phyloP scores from a whole-genome alignment of 2,888 invertebrate species.

The Nomada lathburiana region DNA sequence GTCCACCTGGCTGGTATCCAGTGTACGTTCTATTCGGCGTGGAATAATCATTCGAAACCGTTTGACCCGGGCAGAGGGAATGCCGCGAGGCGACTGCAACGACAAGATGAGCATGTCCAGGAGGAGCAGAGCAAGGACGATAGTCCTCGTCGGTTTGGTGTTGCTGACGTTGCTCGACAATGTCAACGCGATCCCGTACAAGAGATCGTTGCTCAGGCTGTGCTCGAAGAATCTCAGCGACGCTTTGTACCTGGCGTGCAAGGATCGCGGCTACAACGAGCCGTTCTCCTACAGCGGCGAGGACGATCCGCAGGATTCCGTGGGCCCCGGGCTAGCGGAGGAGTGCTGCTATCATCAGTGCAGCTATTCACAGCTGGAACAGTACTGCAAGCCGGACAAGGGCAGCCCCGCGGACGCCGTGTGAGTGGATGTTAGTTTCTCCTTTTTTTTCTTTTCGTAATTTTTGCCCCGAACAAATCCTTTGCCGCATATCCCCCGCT shows the following conservation, averaged over 20 bases:
- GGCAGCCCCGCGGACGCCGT: constrained; percentile 61
- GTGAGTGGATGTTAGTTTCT: constrained; percentile 76
- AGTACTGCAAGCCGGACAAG: constrained; percentile 78
- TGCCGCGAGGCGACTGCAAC: constrained; percentile 31
- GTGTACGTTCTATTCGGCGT: not conserved
- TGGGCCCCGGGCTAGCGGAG: constrained; percentile 79
- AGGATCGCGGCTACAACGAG: constrained; percentile 79
- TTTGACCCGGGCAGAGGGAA: not conserved
- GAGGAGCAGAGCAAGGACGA: constrained; percentile 21
- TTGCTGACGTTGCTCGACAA: constrained; percentile 57
- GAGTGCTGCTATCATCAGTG: constrained; percentile 81
- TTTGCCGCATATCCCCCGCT: no score
- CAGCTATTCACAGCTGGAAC: constrained; percentile 75
- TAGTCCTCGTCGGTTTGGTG: constrained; percentile 56
- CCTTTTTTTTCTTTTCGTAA: constrained; percentile 47
- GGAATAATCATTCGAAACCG: not conserved
- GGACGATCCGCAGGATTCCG: constrained; percentile 57
- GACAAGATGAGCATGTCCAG: not conserved
- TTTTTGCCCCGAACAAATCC: not conserved
- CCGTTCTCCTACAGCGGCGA: constrained; percentile 76
- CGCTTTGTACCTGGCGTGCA: constrained; percentile 78
- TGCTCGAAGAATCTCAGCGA: constrained; percentile 81
- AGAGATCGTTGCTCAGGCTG: constrained; percentile 66
- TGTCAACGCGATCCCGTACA: constrained; percentile 53
- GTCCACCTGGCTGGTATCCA: not conserved